A percentile compares a stretch with the other conserved stretches of the same genome.
phyloP scores from a whole-genome alignment of 2,888 invertebrate genomes.

The Apotomis turbidana region DNA sequence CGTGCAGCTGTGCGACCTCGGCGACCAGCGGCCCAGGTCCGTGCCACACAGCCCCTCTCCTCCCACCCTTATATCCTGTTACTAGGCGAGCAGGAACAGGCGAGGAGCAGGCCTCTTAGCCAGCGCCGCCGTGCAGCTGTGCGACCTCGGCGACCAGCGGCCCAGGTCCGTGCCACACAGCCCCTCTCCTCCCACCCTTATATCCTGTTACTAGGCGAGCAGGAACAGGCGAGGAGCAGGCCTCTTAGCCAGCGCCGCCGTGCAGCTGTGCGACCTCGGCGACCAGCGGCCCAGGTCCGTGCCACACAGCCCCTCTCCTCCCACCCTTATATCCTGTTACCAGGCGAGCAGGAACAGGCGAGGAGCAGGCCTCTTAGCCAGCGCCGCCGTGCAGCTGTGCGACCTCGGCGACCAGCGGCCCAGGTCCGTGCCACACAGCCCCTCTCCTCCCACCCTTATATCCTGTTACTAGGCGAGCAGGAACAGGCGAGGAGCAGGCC shows the following conservation, averaged over 20 bases:
- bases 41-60: neutral
- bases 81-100: too few relatives aligned
- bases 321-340: conserved; percentile 78
- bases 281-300: conserved; percentile 64
- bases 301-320: conserved; percentile 59
- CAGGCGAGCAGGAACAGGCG: too few relatives aligned
- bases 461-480: conserved; percentile 47
- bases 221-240: conserved; percentile 89
- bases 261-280: conserved; percentile 79
- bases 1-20: conserved; percentile 81
- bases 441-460: neutral
- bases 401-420: conserved; percentile 54
- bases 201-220: conserved; percentile 72
- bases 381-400: conserved; percentile 22
- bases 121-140: too few relatives aligned
- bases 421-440: too few relatives aligned
- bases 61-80: too few relatives aligned
- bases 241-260: conserved; percentile 83
- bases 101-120: too few relatives aligned
- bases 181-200: too few relatives aligned
- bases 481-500: conserved; percentile 46
- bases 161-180: too few relatives aligned
- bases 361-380: conserved; percentile 40
- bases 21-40: conserved; percentile 64
- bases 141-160: too few relatives aligned